Conservation (phyloP, 2,797 vertebrate species). For the Chromobotia macracanthus region DNA sequence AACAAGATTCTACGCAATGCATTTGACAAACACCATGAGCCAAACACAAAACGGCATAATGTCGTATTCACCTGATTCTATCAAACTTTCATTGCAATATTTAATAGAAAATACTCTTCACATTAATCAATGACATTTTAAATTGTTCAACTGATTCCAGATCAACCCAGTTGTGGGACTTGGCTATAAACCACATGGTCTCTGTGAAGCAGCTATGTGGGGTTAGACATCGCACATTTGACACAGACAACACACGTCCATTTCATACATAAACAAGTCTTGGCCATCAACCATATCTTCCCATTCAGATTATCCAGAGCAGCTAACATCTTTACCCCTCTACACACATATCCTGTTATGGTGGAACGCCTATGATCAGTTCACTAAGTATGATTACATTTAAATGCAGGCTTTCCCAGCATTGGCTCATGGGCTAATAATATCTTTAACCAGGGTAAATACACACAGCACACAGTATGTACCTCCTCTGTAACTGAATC, state of each 20-base stretch:
- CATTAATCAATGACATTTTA: background rate
- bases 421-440: constrained; percentile 48
- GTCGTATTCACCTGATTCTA: constrained; percentile 6
- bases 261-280: constrained; percentile 45
- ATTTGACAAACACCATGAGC: background rate
- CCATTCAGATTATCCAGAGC: constrained; percentile 55
- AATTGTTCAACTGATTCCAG: background rate
- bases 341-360: constrained; percentile 45
- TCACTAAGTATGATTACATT: constrained; percentile 56
- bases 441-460: constrained; percentile 56
- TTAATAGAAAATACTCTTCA: background rate
- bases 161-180: background rate
- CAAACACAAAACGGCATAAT: background rate
- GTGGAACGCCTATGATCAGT: constrained; percentile 36
- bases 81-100: background rate
- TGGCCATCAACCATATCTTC: constrained; percentile 26
- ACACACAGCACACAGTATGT: constrained; percentile 38
- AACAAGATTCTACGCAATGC: constrained; percentile 6
- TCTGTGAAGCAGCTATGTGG: constrained; percentile 6
- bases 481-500: constrained; percentile 41
- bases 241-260: constrained; percentile 35
- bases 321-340: constrained; percentile 62
- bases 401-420: constrained; percentile 46
- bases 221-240: constrained; percentile 9
- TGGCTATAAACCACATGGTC: background rate